Conservation (phyloP, 2,113 vertebrate genomes). For the Cercocebus atys region DNA sequence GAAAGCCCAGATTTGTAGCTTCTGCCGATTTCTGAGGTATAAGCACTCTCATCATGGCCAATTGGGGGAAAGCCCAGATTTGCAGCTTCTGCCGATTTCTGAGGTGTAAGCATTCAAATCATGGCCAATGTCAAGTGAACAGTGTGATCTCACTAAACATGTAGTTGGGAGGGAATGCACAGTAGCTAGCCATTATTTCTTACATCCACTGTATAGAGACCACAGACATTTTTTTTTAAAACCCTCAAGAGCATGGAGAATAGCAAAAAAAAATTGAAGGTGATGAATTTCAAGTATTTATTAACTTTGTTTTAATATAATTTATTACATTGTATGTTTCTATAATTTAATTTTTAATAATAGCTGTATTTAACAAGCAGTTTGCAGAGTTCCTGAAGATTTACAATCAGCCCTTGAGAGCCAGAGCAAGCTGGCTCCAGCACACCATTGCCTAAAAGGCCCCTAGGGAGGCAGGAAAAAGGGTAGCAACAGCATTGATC, state of each 20-base stretch:
- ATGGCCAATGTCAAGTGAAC: background rate
- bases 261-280: background rate
- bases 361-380: background rate
- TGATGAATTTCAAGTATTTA: background rate
- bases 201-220: background rate
- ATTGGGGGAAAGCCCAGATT: too few species aligned
- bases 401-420: background rate
- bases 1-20: too few species aligned
- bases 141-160: background rate
- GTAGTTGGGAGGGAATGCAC: background rate
- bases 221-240: background rate
- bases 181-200: background rate
- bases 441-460: background rate
- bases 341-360: constrained; percentile 41
- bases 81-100: background rate
- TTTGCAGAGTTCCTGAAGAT: background rate
- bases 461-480: background rate
- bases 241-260: background rate
- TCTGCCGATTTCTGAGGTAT: background rate
- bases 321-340: background rate
- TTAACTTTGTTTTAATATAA: background rate
- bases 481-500: background rate
- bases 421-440: background rate
- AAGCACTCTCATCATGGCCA: background rate
- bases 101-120: background rate